phyloP scores from a whole-genome alignment of 2,888 invertebrate species.

The Lutraria lutraria region DNA sequence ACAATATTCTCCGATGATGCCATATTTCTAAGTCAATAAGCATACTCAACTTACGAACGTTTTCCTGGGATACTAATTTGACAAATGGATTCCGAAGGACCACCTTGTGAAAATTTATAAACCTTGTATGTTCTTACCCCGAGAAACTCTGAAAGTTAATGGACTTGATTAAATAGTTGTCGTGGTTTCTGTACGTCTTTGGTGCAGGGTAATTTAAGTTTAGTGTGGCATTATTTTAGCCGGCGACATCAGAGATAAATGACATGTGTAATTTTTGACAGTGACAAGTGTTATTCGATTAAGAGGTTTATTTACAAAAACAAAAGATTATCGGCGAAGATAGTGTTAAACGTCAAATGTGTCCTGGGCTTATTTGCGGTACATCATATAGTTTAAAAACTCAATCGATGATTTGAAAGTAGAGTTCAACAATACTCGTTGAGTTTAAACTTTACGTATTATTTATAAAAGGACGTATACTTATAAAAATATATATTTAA shows the following conservation, averaged over 20 bases:
- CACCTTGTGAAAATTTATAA: slow-evolving; percentile 41
- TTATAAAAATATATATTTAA: background rate
- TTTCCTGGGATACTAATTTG: slow-evolving; percentile 56
- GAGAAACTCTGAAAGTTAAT: slow-evolving; percentile 42
- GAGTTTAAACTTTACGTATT: too few relatives aligned
- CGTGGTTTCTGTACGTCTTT: slow-evolving; percentile 12
- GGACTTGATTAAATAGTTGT: slow-evolving; percentile 39
- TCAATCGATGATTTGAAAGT: background rate
- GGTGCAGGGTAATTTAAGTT: slow-evolving; percentile 42
- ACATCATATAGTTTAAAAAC: slow-evolving; percentile 7
- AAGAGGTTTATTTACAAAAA: slow-evolving; percentile 67
- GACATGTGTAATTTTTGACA: slow-evolving; percentile 66
- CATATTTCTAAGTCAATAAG: slow-evolving; percentile 40
- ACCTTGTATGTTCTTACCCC: slow-evolving; percentile 36
- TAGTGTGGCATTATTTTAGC: slow-evolving; percentile 29
- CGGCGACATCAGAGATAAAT: slow-evolving; percentile 62
- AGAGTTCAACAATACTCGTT: too few relatives aligned
- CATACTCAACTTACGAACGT: slow-evolving; percentile 37
- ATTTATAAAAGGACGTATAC: background rate
- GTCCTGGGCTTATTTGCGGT: background rate
- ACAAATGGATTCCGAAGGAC: slow-evolving; percentile 49
- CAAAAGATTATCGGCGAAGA: slow-evolving; percentile 41
- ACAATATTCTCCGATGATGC: background rate
- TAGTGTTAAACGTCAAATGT: slow-evolving; percentile 24
- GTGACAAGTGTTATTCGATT: slow-evolving; percentile 69